Evolutionary conservation across 1,140 invertebrate species (phyloP), one percentile per base, ranked within the genome.

Genomic region (Dendroctonus ponderosae): DNA sequence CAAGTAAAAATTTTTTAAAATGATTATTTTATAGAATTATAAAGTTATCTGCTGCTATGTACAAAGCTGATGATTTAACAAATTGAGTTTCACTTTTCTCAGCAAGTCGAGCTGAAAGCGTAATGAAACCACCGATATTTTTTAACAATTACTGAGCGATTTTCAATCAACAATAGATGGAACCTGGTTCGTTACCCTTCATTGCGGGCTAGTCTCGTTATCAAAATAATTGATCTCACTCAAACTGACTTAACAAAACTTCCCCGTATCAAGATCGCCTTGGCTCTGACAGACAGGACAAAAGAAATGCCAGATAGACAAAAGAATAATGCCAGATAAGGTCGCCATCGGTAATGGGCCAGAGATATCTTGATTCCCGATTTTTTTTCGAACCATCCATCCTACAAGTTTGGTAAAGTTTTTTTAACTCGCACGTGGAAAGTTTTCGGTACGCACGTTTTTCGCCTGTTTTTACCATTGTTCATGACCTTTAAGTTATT

Each of bases 181-280:
- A 3, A 26, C 26, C 26, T 26, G 26, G 26, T 26, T 26, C 26
- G 48, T 51, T 51, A 41, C 26, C 51, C 40, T 53, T 39, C 26
- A 41, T 46, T 8, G 51, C 52, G 6, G 0, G 44, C 26, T 37
- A 41, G 6, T 41, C 26, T 41, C 46, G 9, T 54, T 54, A 63
- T 63, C 61, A 46, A 37, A 63, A 63, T 46, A 63, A 63, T 63
- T 63, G 61, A 63, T 63, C 62, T 9, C 52, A 49, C 26, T 9
- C 41, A 56, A 63, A 51, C 51, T 26, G 51, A 54, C 41, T 63
- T 63, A 56, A 53, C 61, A 56, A 43, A 50, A 63, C 52, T 41
- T 48, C 62, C 60, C 53, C 26, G 38, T 54, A 65, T 65, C 62
- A 65, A 65, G 62, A 65, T 65, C 39, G 51, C 62, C 62, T 65